Percentiles rank a stretch among this genome's conserved stretches.
Conservation (phyloP, 2,797 vertebrate genomes). For the Hippopotamyrus pictus region DNA sequence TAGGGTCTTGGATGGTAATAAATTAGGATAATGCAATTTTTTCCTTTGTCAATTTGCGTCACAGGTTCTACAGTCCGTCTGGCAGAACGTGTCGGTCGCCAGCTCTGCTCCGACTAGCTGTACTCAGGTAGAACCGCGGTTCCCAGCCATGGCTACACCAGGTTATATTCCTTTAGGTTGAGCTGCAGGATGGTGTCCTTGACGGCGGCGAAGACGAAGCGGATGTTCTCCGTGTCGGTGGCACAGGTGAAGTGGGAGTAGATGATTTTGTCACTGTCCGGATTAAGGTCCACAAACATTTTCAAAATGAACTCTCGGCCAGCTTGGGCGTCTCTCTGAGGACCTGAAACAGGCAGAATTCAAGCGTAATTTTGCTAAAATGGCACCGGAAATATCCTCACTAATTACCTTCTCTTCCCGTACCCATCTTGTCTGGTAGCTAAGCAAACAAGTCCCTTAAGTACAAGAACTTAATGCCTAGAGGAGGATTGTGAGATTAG, state of each 20-base stretch:
- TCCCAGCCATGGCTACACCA: slow-evolving; percentile 66
- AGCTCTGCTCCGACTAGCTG: slow-evolving; percentile 46
- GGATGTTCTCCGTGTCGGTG: slow-evolving; percentile 95
- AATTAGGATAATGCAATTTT: slow-evolving; percentile 84
- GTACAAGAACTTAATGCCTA: neutral
- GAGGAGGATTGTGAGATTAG: neutral
- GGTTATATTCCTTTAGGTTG: slow-evolving; percentile 94
- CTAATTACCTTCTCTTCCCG: neutral
- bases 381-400: neutral
- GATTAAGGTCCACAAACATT: slow-evolving; percentile 97
- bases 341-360: slow-evolving; percentile 57
- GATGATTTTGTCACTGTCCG: slow-evolving; percentile 96
- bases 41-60: slow-evolving; percentile 52
- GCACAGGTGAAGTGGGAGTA: slow-evolving; percentile 97
- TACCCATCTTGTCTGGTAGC: neutral
- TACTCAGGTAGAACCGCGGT: slow-evolving; percentile 75
- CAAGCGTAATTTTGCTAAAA: neutral
- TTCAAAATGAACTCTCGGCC: slow-evolving; percentile 91
- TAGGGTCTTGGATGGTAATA: slow-evolving; percentile 82
- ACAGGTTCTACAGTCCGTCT: slow-evolving; percentile 75
- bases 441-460: neutral
- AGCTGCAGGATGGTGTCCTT: slow-evolving; percentile 96
- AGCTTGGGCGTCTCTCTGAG: slow-evolving; percentile 84
- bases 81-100: slow-evolving; percentile 45
- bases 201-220: slow-evolving; percentile 92